Percentiles rank a stretch among this genome's conserved stretches.
phyloP scores from a whole-genome alignment of 92 coral and sea anemone genomes.

The Siderastrea siderea region DNA sequence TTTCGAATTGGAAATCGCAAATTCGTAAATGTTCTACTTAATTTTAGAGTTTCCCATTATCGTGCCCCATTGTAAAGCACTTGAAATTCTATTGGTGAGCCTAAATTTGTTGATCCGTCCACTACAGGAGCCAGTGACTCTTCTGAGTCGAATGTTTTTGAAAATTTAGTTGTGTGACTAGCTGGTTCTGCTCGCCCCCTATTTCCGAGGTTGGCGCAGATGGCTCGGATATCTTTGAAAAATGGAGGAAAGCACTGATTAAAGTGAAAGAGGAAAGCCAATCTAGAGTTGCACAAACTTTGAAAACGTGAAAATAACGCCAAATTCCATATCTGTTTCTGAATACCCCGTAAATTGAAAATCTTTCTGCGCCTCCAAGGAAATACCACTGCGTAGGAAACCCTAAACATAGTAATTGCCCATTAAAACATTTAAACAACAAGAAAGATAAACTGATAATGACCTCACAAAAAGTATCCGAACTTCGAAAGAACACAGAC shows the following conservation, averaged over 20 bases:
- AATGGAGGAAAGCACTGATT: conserved; percentile 23
- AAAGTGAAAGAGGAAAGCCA: conserved; percentile 13
- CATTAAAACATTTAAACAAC: background rate
- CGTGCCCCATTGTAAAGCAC: background rate
- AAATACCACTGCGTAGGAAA: background rate
- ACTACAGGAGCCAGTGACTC: background rate
- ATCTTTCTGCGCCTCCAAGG: background rate
- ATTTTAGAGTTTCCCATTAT: background rate
- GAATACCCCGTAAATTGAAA: background rate
- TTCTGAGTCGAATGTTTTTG: background rate
- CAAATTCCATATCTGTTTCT: background rate
- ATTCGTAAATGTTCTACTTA: background rate
- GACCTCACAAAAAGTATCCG: background rate
- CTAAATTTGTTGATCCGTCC: background rate
- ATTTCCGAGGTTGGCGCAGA: background rate
- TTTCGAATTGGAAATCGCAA: background rate
- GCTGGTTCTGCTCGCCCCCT: conserved; percentile 4
- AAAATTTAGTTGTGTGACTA: background rate
- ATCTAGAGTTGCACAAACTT: conserved; percentile 5
- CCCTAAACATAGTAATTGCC: background rate
- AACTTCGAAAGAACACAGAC: background rate
- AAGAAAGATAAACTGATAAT: background rate
- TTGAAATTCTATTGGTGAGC: background rate
- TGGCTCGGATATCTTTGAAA: background rate
- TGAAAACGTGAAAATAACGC: background rate